Conservation (phyloP, 1,140 invertebrate species). For the Melanaphis sacchari region DNA sequence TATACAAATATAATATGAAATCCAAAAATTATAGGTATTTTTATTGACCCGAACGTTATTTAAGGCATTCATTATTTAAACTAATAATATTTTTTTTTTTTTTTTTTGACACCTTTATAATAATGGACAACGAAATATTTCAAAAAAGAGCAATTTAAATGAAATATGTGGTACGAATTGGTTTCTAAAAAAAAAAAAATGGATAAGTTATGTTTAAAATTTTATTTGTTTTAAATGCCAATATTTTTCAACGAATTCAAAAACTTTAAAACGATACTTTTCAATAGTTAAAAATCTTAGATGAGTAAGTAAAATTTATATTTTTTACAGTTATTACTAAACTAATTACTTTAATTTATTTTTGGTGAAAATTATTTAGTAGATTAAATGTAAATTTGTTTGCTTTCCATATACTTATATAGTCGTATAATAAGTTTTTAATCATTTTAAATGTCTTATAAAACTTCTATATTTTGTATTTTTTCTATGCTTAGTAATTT, state of each 20-base stretch:
- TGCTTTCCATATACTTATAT: too few relatives aligned
- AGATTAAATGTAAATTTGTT: not conserved
- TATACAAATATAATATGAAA: not conserved
- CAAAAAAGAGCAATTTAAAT: not conserved
- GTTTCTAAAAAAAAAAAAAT: not conserved
- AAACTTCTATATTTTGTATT: not conserved
- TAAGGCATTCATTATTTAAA: not conserved
- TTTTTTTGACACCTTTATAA: not conserved
- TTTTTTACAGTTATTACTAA: not conserved
- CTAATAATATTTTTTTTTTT: not conserved
- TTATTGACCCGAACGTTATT: not conserved
- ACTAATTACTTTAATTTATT: not conserved
- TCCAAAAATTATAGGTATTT: not conserved
- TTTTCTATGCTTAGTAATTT: not conserved
- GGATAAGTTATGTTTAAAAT: not conserved
- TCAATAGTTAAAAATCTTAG: not conserved
- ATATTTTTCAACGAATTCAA: not conserved
- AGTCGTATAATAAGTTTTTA: not conserved
- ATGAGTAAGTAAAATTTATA: not conserved
- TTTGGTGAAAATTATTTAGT: not conserved
- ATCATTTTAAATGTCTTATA: not conserved
- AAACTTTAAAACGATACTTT: not conserved
- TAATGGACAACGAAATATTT: not conserved
- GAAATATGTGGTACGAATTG: not conserved
- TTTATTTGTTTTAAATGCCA: not conserved